Base-by-base conservation (phyloP, 2,113 vertebrate species). In the Chionis minor region DNA sequence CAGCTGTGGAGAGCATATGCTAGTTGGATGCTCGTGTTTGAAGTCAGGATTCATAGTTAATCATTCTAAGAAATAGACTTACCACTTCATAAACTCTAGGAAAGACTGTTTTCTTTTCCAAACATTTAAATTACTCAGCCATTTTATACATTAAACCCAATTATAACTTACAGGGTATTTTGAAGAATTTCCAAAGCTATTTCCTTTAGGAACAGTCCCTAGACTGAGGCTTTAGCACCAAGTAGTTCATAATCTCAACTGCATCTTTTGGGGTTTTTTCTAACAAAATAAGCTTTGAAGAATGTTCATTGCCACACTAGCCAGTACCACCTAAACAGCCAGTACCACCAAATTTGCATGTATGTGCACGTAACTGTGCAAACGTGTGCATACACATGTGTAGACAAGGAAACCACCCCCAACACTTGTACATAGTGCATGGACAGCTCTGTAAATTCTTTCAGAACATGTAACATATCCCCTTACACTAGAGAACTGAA, bases 71-170 rank as follows among this genome's bases (percentile, higher is more conserved):
- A 95, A 97, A 94, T 49, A 83, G 89, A 92, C 91, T 97, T 95
- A 83, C 7, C 95, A 94, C 94, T 97, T 96, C 97, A 94, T 97
- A 97, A 98, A 97, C 87, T 96, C 92, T 63, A 94, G 79, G 67
- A 97, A 96, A 96, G 89, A 73, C 80, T 94, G 88, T 97, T 98
- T 97, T 98, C 89, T 96, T 98, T 98, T 95, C 90, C 81, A 96
- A 97, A 97, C 91, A 62, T 96, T 96, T 97, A 96, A 98, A 96
- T 97, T 97, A 92, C 94, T 97, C 85, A 88, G 93, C 80, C 58
- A 2, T 97, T 97, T 97, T 96, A 95, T 95, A 73, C 51, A 61
- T 95, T 97, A 95, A 97, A 96, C 75, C 77, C 88, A 97, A 91
- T 97, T 97, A 96, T 95, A 77, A 96, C 56, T 97, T 94, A 82